Conservation (phyloP, 2,113 vertebrate species). For the Rutilus rutilus region DNA sequence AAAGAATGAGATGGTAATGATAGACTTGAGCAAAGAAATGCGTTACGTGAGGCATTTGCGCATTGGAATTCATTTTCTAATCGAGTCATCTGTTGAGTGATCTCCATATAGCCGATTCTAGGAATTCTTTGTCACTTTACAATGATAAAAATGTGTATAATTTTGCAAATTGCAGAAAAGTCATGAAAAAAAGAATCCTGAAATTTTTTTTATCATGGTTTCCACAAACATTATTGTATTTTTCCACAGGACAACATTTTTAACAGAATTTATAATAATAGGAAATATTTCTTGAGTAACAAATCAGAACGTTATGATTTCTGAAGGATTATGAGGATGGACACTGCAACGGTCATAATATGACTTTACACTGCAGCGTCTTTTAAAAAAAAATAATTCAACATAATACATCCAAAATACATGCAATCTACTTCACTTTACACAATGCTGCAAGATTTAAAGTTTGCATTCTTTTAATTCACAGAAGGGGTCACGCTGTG, state of each 20-base stretch:
- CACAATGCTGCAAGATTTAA: too few relatives aligned
- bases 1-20: slow-evolving; percentile 44
- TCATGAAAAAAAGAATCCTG: neutral
- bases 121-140: neutral
- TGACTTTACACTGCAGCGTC: too few relatives aligned
- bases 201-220: neutral
- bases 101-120: neutral
- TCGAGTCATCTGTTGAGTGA: neutral
- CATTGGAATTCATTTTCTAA: slow-evolving; percentile 7
- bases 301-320: too few relatives aligned
- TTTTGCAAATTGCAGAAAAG: neutral
- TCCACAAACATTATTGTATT: neutral
- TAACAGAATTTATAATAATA: neutral
- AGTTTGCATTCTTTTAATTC: too few relatives aligned
- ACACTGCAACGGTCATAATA: too few relatives aligned
- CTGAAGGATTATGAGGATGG: too few relatives aligned
- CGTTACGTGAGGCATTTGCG: neutral
- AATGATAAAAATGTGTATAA: neutral
- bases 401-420: too few relatives aligned
- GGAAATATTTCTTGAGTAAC: neutral
- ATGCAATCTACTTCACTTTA: too few relatives aligned
- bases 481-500: too few relatives aligned
- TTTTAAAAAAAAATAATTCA: too few relatives aligned
- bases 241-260: neutral
- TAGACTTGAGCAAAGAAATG: slow-evolving; percentile 14